A percentile compares a stretch with the other conserved stretches of the same genome.
Conservation (phyloP, 2,888 invertebrate genomes). For the Dicyrtomina minuta region DNA sequence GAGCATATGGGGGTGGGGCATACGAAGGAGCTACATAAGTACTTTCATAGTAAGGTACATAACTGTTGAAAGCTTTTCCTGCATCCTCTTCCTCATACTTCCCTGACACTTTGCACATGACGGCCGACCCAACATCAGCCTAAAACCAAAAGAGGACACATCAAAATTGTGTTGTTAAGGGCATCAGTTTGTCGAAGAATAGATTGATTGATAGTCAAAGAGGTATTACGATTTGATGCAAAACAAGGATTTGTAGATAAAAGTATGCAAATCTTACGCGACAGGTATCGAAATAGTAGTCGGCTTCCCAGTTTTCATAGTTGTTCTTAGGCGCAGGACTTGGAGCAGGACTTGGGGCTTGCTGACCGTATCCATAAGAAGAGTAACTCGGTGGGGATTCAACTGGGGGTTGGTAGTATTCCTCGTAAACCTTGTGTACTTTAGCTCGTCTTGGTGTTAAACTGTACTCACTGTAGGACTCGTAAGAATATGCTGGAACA, state of each 20-base stretch:
- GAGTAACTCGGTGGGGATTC: slow-evolving; percentile 1
- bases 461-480: slow-evolving; percentile 46
- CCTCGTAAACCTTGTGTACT: slow-evolving; percentile 46
- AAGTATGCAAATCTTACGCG: slow-evolving; percentile 43
- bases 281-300: slow-evolving; percentile 53
- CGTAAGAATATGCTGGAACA: slow-evolving; percentile 41
- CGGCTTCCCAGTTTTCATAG: slow-evolving; percentile 49
- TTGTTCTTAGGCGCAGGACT: background rate
- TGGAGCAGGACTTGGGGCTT: slow-evolving; percentile 37
- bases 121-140: slow-evolving; percentile 52
- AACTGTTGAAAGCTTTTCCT: slow-evolving; percentile 45
- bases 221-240: background rate
- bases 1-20: slow-evolving; percentile 28
- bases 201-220: no score
- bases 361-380: slow-evolving; percentile 42
- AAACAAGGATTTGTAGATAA: no score
- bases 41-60: slow-evolving; percentile 30
- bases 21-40: background rate
- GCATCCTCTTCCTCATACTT: slow-evolving; percentile 49
- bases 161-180: no score
- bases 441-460: slow-evolving; percentile 50
- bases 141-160: slow-evolving; percentile 24
- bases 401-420: slow-evolving; percentile 35
- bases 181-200: no score
- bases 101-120: slow-evolving; percentile 50